phyloP scores from a whole-genome alignment of 2,113 vertebrate species.

The Xiphias gladius region DNA sequence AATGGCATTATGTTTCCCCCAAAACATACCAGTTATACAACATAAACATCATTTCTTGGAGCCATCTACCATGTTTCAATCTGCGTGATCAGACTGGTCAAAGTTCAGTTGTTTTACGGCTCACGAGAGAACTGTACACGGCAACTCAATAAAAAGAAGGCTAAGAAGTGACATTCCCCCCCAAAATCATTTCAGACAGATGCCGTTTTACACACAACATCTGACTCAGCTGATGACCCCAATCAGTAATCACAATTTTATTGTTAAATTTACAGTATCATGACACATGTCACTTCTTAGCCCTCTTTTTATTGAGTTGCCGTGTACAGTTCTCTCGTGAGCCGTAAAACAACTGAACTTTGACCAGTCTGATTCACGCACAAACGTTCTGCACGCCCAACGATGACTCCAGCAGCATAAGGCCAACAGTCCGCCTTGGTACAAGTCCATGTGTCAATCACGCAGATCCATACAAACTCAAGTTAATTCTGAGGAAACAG shows the following conservation, averaged over 20 bases:
- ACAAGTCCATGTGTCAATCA: conserved; percentile 48
- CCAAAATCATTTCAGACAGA: not conserved
- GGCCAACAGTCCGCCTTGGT: conserved; percentile 1
- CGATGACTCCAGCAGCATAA: conserved; percentile 15
- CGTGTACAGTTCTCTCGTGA: conserved; percentile 18
- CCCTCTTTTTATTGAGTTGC: conserved; percentile 10
- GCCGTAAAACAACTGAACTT: conserved; percentile 36
- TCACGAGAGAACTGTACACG: conserved; percentile 18
- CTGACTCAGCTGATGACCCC: too few species aligned
- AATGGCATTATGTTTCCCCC: too few species aligned
- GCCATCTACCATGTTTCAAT: too few species aligned
- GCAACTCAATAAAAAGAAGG: conserved; percentile 10
- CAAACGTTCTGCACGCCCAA: conserved; percentile 54
- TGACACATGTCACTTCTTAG: not conserved
- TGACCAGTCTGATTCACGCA: conserved; percentile 51
- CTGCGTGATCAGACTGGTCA: conserved; percentile 51
- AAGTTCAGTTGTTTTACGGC: conserved; percentile 36
- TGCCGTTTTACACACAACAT: not conserved
- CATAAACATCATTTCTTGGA: too few species aligned
- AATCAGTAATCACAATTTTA: not conserved
- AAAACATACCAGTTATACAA: too few species aligned
- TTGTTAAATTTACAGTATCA: not conserved
- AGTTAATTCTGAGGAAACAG: conserved; percentile 60
- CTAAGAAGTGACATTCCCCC: not conserved
- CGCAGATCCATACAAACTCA: conserved; percentile 64